Base-by-base conservation (phyloP, 2,113 vertebrate genomes). In the Bufo bufo region DNA sequence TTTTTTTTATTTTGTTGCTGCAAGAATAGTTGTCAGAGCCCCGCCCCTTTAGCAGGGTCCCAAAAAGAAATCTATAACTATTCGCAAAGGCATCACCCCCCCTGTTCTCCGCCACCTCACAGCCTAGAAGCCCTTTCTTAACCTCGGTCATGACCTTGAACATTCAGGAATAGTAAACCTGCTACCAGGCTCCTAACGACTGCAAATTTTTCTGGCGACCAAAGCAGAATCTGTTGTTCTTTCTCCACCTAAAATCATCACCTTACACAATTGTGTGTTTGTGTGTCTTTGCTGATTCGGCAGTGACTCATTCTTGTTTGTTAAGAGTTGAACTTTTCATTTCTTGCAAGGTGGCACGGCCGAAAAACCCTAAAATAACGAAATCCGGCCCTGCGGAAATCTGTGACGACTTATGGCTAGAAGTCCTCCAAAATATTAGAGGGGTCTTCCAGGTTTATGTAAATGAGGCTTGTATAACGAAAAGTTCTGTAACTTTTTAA, bases 241-340 rank as follows among this genome's bases (percentile, higher is more conserved):
- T 6, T 9, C 8, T 43, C 11, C 77, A 14, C 52, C 50, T 52
- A 13, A 23, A 58, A n/a, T 5, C 33, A 43, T 75, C 47, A 4
- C 56, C 56, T 81, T 81, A 61, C 54, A 61, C 78, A 81, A 81
- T 61, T 61, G 52, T 81, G 23, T 61, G n/a, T 58, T 80, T 80
- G 59, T 23, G 3, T 16, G 2, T 59, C 59, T 80, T 80, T 80
- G 72, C 72, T 75, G 72, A 75, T 50, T 50, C 17, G 72, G 16
- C 72, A 75, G 72, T 75, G 72, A 75, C 72, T 75, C 45, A 75
- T 16, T 75, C 16, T 0, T 50, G 17, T 75, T 49, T 49, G 52
- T n/a, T 80, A 43, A 81, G 23, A 81, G n/a, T 6, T 58, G 54
- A 80, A 59, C 52, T 59, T 80, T 81, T 61, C 14, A 61, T 59